Percentiles rank a stretch among this genome's conserved stretches.
These are phyloP conservation scores for Lepidurus arcticus DNA, from an alignment of 1,140 invertebrate genomes.

Conservation along the genomic window DNA sequence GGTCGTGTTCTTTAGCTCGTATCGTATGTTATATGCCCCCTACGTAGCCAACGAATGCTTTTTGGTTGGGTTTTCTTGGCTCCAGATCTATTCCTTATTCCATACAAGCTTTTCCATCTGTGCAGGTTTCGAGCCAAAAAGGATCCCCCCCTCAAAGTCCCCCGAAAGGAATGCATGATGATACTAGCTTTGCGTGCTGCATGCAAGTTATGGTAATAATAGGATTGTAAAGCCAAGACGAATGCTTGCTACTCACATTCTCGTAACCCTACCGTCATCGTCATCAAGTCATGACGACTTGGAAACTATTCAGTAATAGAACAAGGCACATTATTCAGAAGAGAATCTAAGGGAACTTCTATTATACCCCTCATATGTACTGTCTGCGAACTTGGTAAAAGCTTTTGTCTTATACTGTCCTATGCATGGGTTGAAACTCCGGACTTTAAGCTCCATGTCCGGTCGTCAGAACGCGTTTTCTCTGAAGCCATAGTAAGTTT, in stretches of 20 bases:
- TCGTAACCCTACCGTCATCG: background rate
- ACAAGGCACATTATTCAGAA: background rate
- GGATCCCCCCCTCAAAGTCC: background rate
- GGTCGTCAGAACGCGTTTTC: too few relatives aligned
- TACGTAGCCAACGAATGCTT: conserved; percentile 9
- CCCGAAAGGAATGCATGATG: conserved; percentile 4
- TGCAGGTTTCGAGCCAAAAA: too few relatives aligned
- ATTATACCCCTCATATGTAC: background rate
- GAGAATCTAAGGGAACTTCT: background rate
- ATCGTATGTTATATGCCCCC: conserved; percentile 14
- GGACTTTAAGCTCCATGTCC: too few relatives aligned
- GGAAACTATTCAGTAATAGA: background rate
- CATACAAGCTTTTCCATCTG: background rate
- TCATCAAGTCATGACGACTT: conserved; percentile 1
- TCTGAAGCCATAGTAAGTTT: too few relatives aligned
- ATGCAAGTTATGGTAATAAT: conserved; percentile 22
- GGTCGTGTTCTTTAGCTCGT: background rate
- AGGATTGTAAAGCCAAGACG: conserved; percentile 21
- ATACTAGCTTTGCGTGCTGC: conserved; percentile 16
- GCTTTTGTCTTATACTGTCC: too few relatives aligned
- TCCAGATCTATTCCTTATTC: background rate
- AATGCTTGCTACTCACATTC: conserved; percentile 21
- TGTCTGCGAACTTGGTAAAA: too few relatives aligned
- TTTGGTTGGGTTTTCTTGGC: background rate
- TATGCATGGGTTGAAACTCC: too few relatives aligned